phyloP scores from a whole-genome alignment of 2,888 invertebrate genomes.

The Reticulitermes lucifugus region DNA sequence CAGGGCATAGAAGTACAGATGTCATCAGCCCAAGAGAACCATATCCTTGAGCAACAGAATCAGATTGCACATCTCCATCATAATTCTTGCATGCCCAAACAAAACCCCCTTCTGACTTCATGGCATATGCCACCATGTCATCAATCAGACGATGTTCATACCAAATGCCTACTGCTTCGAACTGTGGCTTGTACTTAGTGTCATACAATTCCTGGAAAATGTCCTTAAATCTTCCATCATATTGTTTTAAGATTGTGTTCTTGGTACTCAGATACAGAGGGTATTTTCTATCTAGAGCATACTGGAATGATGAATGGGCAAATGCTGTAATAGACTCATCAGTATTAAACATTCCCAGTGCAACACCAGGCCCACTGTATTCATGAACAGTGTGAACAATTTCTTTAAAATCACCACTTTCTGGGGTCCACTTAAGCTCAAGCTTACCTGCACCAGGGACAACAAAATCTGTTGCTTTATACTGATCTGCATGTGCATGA shows the following conservation, averaged over 20 bases:
- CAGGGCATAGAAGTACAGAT: constrained; percentile 95
- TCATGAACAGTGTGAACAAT: constrained; percentile 84
- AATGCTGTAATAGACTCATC: constrained; percentile 94
- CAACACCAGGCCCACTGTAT: constrained; percentile 87
- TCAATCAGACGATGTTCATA: constrained; percentile 99
- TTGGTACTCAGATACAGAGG: constrained; percentile 96
- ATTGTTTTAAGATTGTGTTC: constrained; percentile 95
- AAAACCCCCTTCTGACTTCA: constrained; percentile 98
- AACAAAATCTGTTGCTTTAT: constrained; percentile 96
- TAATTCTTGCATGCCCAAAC: constrained; percentile 99
- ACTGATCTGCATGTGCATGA: constrained; percentile 98
- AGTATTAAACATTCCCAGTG: constrained; percentile 96
- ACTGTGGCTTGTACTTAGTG: constrained; percentile 85
- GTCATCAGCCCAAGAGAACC: constrained; percentile 99
- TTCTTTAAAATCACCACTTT: constrained; percentile 69
- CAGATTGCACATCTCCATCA: constrained; percentile 98
- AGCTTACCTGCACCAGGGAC: constrained; percentile 92
- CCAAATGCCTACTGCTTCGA: constrained; percentile 90
- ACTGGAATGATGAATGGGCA: constrained; percentile 95
- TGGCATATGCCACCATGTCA: constrained; percentile 98
- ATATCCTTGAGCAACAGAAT: constrained; percentile 97
- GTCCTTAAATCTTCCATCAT: constrained; percentile 97
- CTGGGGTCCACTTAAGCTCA: constrained; percentile 84
- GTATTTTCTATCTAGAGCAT: constrained; percentile 84
- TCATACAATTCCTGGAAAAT: constrained; percentile 97